These are phyloP conservation scores for Poeciliopsis retropinna DNA, from an alignment of 2,113 vertebrate species.

Conservation along the genomic window DNA sequence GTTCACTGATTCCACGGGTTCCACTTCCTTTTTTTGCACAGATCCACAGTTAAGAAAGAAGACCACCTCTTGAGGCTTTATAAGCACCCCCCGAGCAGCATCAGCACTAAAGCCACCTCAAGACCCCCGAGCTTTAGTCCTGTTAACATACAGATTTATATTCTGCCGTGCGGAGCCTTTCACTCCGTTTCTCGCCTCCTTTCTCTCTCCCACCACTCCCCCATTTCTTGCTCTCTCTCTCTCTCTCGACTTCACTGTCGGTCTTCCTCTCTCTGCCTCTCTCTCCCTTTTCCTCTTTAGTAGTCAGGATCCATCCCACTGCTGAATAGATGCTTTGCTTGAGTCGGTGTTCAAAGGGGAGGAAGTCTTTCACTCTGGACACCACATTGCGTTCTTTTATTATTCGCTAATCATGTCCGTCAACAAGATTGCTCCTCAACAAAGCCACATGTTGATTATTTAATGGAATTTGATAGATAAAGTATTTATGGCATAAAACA, in stretches of 20 bases:
- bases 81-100: constrained; percentile 64
- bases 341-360: constrained; percentile 68
- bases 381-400: constrained; percentile 47
- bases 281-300: constrained; percentile 81
- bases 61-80: constrained; percentile 68
- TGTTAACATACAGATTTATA: constrained; percentile 78
- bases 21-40: constrained; percentile 69
- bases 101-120: constrained; percentile 55
- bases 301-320: constrained; percentile 88
- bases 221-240: constrained; percentile 58
- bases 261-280: constrained; percentile 59
- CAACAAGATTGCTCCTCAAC: constrained; percentile 19
- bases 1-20: constrained; percentile 66
- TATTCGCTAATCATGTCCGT: constrained; percentile 38
- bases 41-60: constrained; percentile 68
- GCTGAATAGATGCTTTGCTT: constrained; percentile 81
- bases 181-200: constrained; percentile 66
- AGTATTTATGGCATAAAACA: background rate
- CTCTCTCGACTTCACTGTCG: constrained; percentile 56
- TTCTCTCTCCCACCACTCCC: constrained; percentile 63
- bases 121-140: constrained; percentile 70
- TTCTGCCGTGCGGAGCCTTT: constrained; percentile 75
- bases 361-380: constrained; percentile 70
- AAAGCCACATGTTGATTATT: constrained; percentile 69
- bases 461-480: constrained; percentile 13